Base-by-base conservation (phyloP, 2,113 vertebrate genomes). In the Stomatorhinus ivindoensis region DNA sequence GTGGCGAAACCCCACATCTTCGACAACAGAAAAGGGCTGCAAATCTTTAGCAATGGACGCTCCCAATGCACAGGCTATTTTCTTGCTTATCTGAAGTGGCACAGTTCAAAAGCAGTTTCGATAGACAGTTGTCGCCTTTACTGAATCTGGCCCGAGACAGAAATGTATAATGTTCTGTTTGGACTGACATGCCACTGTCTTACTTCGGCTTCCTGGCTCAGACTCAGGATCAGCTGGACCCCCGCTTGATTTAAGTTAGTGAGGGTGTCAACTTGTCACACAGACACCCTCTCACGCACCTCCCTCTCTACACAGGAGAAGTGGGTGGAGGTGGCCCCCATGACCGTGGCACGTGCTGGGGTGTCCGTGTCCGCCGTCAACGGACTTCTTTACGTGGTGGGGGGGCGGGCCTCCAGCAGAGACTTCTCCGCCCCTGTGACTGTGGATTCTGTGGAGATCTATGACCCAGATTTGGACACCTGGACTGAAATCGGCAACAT, bases 401-500 rank as follows among this genome's bases (percentile, higher is more conserved):
- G 98, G 86, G 98, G 98, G 39, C 94, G 98, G 69, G 96, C 97
- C 88, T 96, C 96, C 50, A 97, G 97, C 92, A 96, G 97, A 87
- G 97, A 98, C 93, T 98, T 98, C 93, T 97, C 97, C 19, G 98
- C 98, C 55, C 98, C 98, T 0, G 97, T 98, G 91, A 99, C 98
- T 0, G 96, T 97, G 91, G 98, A 99, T 93, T 98, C 97, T 2
- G 98, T 99, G 84, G 98, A 99, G 93, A 96, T 99, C 93, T 99
- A 99, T 88, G 98, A 99, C 92, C 98, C 98, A 85, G 97, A 98
- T 89, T 95, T 96, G 93, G 98, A 99, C 92, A 97, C 96, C 6
- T 99, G 98, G 98, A 98, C 96, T 82, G 97, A 98, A 95, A 97
- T 98, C 0, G 96, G 97, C 91, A 98, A 98, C 93, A 99, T 99